Percentiles rank a stretch among this genome's conserved stretches.
Conservation (phyloP, 2,888 invertebrate genomes). For the Chironomus riparius region DNA sequence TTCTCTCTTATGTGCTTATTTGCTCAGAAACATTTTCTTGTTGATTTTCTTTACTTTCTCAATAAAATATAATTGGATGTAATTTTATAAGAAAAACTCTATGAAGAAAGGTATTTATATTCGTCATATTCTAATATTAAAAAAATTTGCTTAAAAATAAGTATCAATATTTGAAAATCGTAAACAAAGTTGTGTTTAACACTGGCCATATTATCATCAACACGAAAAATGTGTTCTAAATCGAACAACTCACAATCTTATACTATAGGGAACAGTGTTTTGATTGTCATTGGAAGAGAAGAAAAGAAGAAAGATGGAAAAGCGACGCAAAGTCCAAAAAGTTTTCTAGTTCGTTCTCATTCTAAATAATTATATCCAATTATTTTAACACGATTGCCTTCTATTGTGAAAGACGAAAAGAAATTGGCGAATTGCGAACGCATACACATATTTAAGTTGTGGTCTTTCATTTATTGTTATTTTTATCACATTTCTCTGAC, state of each 20-base stretch:
- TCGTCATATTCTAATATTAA: too few relatives aligned
- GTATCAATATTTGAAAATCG: too few relatives aligned
- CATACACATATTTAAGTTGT: not conserved
- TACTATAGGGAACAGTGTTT: too few relatives aligned
- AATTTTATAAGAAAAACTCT: too few relatives aligned
- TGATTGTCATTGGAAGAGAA: too few relatives aligned
- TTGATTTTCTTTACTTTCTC: too few relatives aligned
- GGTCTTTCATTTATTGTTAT: conserved; percentile 12
- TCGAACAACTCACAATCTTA: not conserved
- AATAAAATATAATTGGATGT: too few relatives aligned
- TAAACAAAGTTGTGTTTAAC: too few relatives aligned
- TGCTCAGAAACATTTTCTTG: not conserved
- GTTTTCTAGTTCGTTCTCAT: not conserved
- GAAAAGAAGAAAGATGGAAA: not conserved
- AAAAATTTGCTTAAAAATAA: too few relatives aligned
- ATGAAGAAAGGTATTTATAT: too few relatives aligned
- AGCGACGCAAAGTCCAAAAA: not conserved
- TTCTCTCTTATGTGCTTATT: not conserved
- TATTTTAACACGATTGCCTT: conserved; percentile 19
- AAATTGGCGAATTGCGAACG: conserved; percentile 4
- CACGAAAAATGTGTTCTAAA: not conserved
- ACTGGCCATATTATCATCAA: too few relatives aligned
- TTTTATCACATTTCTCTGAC: conserved; percentile 10
- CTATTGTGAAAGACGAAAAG: not conserved
- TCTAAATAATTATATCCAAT: conserved; percentile 23